Conservation (phyloP, 2,888 invertebrate species). For the Eristalinus aeneus region DNA sequence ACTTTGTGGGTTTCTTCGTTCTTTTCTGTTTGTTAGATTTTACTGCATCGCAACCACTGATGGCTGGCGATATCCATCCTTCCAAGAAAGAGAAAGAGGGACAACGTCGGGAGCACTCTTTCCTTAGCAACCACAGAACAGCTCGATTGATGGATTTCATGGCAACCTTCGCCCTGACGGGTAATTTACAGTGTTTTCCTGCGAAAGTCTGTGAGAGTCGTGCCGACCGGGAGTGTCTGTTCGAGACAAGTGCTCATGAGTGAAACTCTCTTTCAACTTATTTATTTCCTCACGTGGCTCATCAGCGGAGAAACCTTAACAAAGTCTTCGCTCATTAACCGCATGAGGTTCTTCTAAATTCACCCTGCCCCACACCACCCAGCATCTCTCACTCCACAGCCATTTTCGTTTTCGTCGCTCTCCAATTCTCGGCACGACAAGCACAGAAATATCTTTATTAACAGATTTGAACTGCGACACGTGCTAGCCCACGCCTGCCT, state of each 20-base stretch:
- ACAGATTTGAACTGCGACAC: slow-evolving; percentile 20
- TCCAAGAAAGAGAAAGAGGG: not conserved
- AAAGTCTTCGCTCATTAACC: slow-evolving; percentile 39
- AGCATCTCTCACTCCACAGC: not conserved
- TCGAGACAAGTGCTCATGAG: slow-evolving; percentile 6
- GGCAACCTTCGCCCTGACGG: slow-evolving; percentile 20
- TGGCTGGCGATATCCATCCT: too few species aligned
- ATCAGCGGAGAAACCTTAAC: slow-evolving; percentile 19
- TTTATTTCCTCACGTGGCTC: slow-evolving; percentile 16
- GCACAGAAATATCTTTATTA: slow-evolving; percentile 11
- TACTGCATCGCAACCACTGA: not conserved
- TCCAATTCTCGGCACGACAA: not conserved
- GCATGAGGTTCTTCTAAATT: slow-evolving; percentile 18
- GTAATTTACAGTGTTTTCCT: slow-evolving; percentile 28
- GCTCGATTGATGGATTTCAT: slow-evolving; percentile 23
- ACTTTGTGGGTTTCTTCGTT: not conserved
- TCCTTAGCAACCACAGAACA: not conserved
- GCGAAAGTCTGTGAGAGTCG: not conserved
- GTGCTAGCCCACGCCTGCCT: slow-evolving; percentile 10
- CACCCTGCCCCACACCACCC: not conserved
- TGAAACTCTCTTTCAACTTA: not conserved
- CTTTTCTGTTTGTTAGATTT: not conserved
- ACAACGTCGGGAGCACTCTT: not conserved
- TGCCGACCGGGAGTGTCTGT: slow-evolving; percentile 14
- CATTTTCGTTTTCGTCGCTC: too few species aligned